Percentiles rank a stretch among this genome's conserved stretches.
Conservation (phyloP, 2,888 invertebrate species). For the Dasypogon diadema region DNA sequence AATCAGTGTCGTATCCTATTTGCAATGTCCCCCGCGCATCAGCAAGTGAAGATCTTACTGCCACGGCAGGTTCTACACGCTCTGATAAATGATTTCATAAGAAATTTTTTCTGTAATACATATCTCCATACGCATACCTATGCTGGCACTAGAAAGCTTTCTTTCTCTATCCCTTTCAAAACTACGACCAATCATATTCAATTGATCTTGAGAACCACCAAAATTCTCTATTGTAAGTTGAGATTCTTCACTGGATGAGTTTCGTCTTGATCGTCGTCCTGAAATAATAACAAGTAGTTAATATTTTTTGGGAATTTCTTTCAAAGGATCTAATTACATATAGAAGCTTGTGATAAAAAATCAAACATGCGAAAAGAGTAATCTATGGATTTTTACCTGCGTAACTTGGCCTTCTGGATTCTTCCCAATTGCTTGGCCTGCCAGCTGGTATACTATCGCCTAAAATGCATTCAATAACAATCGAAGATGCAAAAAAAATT, state of each 20-base stretch:
- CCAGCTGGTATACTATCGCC: conserved; percentile 78
- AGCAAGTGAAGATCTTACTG: conserved; percentile 80
- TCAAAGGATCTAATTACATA: background rate
- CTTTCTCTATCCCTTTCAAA: conserved; percentile 73
- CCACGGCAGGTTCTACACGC: conserved; percentile 74
- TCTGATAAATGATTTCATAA: background rate
- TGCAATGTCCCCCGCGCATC: conserved; percentile 80
- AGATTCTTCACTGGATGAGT: conserved; percentile 87
- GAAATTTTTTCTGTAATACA: too few relatives aligned
- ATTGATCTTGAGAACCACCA: conserved; percentile 90
- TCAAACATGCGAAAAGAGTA: conserved; percentile 7
- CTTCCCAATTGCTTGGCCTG: conserved; percentile 88
- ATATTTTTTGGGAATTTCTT: background rate
- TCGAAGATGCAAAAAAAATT: conserved; percentile 48
- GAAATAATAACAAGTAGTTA: conserved; percentile 60
- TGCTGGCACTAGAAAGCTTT: conserved; percentile 69
- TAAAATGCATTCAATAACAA: conserved; percentile 57
- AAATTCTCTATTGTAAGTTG: conserved; percentile 93
- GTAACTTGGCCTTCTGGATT: conserved; percentile 77
- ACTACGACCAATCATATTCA: conserved; percentile 86
- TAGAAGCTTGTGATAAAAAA: conserved; percentile 13
- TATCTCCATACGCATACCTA: conserved; percentile 58
- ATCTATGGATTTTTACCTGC: conserved; percentile 71
- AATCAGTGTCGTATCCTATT: conserved; percentile 75
- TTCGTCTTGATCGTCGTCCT: conserved; percentile 85